These are phyloP conservation scores for Chiridota heheva DNA, from an alignment of 35 echinoderm and acorn worm genomes.

Conservation along the genomic window DNA sequence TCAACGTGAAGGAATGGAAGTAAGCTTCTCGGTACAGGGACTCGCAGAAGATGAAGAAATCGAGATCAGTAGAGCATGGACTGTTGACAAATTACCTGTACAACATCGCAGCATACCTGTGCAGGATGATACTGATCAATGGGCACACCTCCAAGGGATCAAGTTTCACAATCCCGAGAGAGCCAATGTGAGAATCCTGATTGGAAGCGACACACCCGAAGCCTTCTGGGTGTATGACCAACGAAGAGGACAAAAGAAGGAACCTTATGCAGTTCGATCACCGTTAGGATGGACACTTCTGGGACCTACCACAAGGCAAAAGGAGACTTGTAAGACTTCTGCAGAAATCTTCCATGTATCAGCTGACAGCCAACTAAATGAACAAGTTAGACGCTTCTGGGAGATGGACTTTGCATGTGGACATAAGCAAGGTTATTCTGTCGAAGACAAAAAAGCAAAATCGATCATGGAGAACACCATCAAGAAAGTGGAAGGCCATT, in stretches of 20 bases:
- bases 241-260: slow-evolving; percentile 32
- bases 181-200: slow-evolving; percentile 33
- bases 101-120: slow-evolving; percentile 28
- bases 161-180: slow-evolving; percentile 16
- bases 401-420: slow-evolving; percentile 25
- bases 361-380: slow-evolving; percentile 29
- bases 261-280: slow-evolving; percentile 45
- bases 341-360: neutral
- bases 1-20: slow-evolving; percentile 15
- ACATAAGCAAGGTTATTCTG: slow-evolving; percentile 13
- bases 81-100: slow-evolving; percentile 37
- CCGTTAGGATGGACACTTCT: slow-evolving; percentile 46
- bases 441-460: slow-evolving; percentile 58
- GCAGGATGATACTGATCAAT: slow-evolving; percentile 8
- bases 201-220: slow-evolving; percentile 47
- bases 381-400: slow-evolving; percentile 33
- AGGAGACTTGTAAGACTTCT: neutral
- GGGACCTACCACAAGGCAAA: slow-evolving; percentile 28
- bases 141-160: slow-evolving; percentile 40
- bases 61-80: slow-evolving; percentile 17
- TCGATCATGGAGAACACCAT: slow-evolving; percentile 37
- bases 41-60: slow-evolving; percentile 22
- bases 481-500: slow-evolving; percentile 57
- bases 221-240: slow-evolving; percentile 60
- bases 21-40: neutral